These are phyloP conservation scores for Anastatus disparis DNA, from an alignment of 1,140 invertebrate species.

Conservation along the genomic window DNA sequence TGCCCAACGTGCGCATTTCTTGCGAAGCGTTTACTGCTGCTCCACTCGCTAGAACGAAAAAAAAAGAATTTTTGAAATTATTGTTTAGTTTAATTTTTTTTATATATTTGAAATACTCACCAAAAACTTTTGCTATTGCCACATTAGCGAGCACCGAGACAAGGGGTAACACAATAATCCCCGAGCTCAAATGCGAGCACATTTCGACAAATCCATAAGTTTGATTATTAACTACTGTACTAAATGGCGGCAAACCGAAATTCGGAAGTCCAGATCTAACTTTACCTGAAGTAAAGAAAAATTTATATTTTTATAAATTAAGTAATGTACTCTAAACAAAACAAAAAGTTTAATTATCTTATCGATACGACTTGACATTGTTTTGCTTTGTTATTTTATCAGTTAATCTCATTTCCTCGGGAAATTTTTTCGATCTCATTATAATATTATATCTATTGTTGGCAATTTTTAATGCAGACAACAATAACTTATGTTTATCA, in stretches of 20 bases:
- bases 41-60: slow-evolving; percentile 60
- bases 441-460: no score
- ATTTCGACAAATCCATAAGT: slow-evolving; percentile 72
- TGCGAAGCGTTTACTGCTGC: slow-evolving; percentile 72
- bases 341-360: no score
- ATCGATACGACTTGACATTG: no score
- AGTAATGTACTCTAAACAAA: no score
- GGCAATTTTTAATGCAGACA: no score
- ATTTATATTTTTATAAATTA: no score
- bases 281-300: slow-evolving; percentile 59
- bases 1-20: slow-evolving; percentile 75
- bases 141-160: slow-evolving; percentile 81
- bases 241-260: slow-evolving; percentile 68
- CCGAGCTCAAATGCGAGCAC: slow-evolving; percentile 72
- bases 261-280: slow-evolving; percentile 73
- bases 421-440: no score
- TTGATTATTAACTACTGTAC: slow-evolving; percentile 66
- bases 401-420: no score
- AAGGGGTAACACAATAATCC: slow-evolving; percentile 77
- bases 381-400: no score
- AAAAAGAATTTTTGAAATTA: no score
- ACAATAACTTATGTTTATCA: no score
- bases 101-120: slow-evolving; percentile 60
- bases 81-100: not conserved
- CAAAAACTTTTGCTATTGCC: slow-evolving; percentile 83